Base-by-base conservation (phyloP, 2,113 vertebrate species). In the Callithrix jacchus region DNA sequence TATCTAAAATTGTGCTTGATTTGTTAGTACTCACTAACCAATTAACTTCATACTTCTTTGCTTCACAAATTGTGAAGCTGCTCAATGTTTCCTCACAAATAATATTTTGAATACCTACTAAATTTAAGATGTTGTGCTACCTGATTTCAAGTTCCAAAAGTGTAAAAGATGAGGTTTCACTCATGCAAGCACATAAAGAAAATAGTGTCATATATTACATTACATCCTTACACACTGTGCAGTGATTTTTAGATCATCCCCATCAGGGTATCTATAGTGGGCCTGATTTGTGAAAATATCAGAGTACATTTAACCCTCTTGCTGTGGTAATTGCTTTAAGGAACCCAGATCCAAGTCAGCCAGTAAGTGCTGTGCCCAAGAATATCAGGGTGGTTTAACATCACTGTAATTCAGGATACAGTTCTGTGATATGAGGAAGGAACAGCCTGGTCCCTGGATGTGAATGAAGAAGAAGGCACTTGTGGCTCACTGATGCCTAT, bases 81-180 rank as follows among this genome's bases (percentile, higher is more conserved):
- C 30, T 86, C 21, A 64, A 17, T 73, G 21, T 91, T 89, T 94
- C 11, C 20, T 58, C 9, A 89, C 35, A 93, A 83, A 73, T 93
- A 56, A 32, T 77, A 76, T 68, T 13, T 40, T 86, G n/a, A 84
- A 81, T 27, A 70, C 2, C 56, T 85, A 71, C 8, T 56, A 20
- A 90, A 77, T 95, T 93, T 97, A 74, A 88, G 56, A 40, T 4
- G 23, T 3, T 77, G 14, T 95, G 61, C 8, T 91, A 82, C 37
- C 40, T 30, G 32, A 94, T 49, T 37, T 81, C 71, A 87, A 83
- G 6, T 68, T 77, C 3, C 17, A 47, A 74, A 73, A 30, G 8
- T 71, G 5, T 30, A 76, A 89, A 83, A 93, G 1, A 2, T 70
- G 3, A 6, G 18, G 0, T 81, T 79, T 91, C 40, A 83, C 4